Evolutionary conservation across 37 sponge, comb jelly and placozoan species (phyloP).

Genomic region (Mnemiopsis leidyi): DNA sequence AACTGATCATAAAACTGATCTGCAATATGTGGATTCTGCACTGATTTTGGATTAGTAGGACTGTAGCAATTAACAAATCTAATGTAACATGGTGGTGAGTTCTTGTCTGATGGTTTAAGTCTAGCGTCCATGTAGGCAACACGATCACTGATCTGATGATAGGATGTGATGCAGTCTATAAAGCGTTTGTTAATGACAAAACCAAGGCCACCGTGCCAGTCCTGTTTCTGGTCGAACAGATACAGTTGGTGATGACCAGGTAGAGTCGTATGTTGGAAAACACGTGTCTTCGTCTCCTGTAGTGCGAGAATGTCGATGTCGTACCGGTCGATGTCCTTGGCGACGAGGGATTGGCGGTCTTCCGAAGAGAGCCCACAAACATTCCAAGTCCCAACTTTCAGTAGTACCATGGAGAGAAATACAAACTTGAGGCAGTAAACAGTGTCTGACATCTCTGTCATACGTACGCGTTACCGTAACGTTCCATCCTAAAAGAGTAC

Average conservation of each 20-base stretch:
- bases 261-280: background rate
- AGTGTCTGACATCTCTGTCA: background rate
- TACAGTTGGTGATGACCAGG: background rate
- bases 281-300: conserved; percentile 1
- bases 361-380: background rate
- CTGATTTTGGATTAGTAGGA: background rate
- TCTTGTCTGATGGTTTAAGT: background rate
- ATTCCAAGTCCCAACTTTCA: background rate
- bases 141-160: background rate
- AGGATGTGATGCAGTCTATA: background rate
- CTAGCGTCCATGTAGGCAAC: conserved; percentile 3
- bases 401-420: background rate
- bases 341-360: background rate
- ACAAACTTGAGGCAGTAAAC: background rate
- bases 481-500: background rate
- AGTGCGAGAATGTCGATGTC: background rate
- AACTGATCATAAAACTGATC: background rate
- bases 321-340: background rate
- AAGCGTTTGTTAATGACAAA: background rate
- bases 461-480: background rate
- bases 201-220: conserved; percentile 21
- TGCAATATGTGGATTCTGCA: background rate
- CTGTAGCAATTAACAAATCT: conserved; percentile 1
- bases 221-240: background rate
- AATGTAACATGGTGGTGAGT: background rate